Evolutionary conservation across 92 coral and sea anemone genomes (phyloP).

Genomic region (Zoanthus solanderi): DNA sequence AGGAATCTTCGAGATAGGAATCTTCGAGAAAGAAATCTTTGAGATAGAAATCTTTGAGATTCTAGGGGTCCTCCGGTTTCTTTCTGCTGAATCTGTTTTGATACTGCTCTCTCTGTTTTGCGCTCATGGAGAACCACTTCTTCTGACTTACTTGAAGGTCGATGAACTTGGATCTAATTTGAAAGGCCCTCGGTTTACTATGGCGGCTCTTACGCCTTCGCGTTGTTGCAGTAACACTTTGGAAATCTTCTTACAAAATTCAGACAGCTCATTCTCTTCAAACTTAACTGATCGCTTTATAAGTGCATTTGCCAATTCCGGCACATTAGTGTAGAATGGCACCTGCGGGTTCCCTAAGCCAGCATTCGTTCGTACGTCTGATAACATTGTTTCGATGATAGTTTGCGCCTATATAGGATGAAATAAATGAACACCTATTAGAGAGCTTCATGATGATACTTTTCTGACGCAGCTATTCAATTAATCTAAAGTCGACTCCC

Average conservation of each 20-base stretch:
- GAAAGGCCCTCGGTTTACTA: slow-evolving; percentile 13
- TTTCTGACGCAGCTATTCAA: slow-evolving; percentile 13
- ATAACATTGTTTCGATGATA: neutral
- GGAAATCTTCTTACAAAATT: slow-evolving; percentile 2
- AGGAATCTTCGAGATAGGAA: no score
- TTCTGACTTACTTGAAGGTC: slow-evolving; percentile 20
- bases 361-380: neutral
- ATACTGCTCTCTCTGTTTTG: slow-evolving; percentile 4
- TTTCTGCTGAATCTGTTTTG: slow-evolving; percentile 17
- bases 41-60: no score
- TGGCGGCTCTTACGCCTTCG: slow-evolving; percentile 25
- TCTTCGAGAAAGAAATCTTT: no score
- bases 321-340: slow-evolving; percentile 5
- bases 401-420: neutral
- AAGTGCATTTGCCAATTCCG: neutral
- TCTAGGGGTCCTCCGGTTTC: slow-evolving; percentile 7
- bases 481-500: neutral
- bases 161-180: neutral
- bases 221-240: neutral
- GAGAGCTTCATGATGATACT: slow-evolving; percentile 17
- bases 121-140: slow-evolving; percentile 18
- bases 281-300: slow-evolving; percentile 1
- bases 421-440: neutral
- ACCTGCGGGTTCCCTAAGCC: slow-evolving; percentile 6
- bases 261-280: slow-evolving; percentile 3